Conservation (phyloP, 2,888 invertebrate species). For the Tiphia femorata region DNA sequence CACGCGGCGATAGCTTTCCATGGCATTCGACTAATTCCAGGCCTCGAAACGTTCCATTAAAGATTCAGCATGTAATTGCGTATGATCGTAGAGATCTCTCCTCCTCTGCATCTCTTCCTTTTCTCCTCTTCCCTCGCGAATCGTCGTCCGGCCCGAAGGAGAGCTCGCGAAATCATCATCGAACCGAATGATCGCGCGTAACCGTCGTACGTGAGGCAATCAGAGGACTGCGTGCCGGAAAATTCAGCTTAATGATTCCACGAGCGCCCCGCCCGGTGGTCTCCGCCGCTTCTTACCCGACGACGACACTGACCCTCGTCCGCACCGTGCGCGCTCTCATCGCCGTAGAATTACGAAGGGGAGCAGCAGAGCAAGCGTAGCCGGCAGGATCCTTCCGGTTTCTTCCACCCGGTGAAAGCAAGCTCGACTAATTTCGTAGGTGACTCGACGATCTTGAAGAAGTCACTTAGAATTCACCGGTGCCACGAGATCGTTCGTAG, state of each 20-base stretch:
- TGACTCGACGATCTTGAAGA: too few species aligned
- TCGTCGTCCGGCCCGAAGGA: background rate
- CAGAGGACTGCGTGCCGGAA: slow-evolving; percentile 54
- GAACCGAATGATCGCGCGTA: slow-evolving; percentile 53
- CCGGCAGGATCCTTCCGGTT: too few species aligned
- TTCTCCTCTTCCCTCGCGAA: background rate
- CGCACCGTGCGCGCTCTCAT: background rate
- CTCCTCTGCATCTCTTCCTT: slow-evolving; percentile 13
- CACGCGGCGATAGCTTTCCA: slow-evolving; percentile 65
- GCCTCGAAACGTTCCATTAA: slow-evolving; percentile 69
- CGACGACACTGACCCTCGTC: slow-evolving; percentile 7
- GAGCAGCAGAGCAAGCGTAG: too few species aligned
- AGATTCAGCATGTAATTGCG: slow-evolving; percentile 70
- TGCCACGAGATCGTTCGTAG: too few species aligned
- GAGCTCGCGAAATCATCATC: slow-evolving; percentile 34
- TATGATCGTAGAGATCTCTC: slow-evolving; percentile 57
- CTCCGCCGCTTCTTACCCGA: too few species aligned
- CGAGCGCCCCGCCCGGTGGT: slow-evolving; percentile 31
- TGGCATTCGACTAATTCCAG: slow-evolving; percentile 68
- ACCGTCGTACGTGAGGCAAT: slow-evolving; percentile 56
- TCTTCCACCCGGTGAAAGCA: too few species aligned
- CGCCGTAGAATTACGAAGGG: too few species aligned
- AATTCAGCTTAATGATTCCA: slow-evolving; percentile 54
- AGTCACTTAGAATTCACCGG: too few species aligned
- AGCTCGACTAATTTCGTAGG: too few species aligned